Conservation (phyloP, 2,888 invertebrate genomes). For the Phengaris alcon region DNA sequence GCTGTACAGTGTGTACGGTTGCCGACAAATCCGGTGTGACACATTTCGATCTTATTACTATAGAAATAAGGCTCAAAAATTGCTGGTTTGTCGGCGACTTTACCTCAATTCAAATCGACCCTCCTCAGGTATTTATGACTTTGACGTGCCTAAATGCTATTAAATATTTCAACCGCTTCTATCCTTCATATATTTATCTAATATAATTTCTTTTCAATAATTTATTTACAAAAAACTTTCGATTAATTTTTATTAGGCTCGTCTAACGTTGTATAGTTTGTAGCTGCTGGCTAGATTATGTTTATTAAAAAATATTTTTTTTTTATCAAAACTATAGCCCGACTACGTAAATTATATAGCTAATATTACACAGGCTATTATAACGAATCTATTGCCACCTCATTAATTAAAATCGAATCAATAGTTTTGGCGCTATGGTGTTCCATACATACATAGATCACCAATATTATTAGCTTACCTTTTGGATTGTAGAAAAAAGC, state of each 20-base stretch:
- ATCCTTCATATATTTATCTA: neutral
- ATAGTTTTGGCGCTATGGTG: too few relatives aligned
- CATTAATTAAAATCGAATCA: too few relatives aligned
- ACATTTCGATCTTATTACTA: neutral
- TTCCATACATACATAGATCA: too few relatives aligned
- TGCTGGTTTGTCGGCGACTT: neutral
- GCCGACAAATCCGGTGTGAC: neutral
- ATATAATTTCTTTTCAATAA: neutral
- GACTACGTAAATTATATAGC: too few relatives aligned
- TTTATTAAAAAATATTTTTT: neutral
- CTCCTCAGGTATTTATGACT: conserved; percentile 17
- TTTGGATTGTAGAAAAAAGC: too few relatives aligned
- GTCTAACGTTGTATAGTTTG: neutral
- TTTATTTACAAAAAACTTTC: neutral
- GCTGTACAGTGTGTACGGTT: neutral
- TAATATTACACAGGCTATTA: too few relatives aligned
- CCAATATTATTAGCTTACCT: too few relatives aligned
- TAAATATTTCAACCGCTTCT: neutral
- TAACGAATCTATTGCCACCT: too few relatives aligned
- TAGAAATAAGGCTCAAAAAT: neutral
- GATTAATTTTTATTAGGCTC: neutral
- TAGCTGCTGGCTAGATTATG: neutral
- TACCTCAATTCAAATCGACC: conserved; percentile 6
- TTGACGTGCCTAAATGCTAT: neutral
- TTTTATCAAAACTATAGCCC: too few relatives aligned